Evolutionary conservation across 2,888 invertebrate genomes (phyloP), one percentile per base, ranked within the genome.

Genomic region (Cryptops parisi): DNA sequence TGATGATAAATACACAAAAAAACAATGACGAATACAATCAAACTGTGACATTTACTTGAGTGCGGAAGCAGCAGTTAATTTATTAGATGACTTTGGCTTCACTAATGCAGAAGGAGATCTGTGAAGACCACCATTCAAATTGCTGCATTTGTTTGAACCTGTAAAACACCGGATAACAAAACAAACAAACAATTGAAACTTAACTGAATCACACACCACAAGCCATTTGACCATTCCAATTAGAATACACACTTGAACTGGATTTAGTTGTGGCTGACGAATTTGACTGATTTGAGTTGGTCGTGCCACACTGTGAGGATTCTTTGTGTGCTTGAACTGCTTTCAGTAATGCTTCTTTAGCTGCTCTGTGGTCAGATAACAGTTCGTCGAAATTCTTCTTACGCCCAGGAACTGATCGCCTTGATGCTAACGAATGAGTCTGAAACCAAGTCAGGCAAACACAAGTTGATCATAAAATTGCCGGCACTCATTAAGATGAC

Each of bases 301-400:
- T 38, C 19, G 15, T 17, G 38, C 33, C 38, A 15, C 21, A 23
- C 23, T 52, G 52, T 21, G 27, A 26, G 12, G 27, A 23, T 52
- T 52, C 52, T 52, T 52, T 52, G 26, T 24, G 41, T 9, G 54
- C 53, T 41, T 55, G 51, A 22, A 46, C 23, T n/a, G 56, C 54
- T 56, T 56, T 56, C 17, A 47, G 15, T 2, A 52, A 25, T 6
- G 58, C 57, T 57, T 81, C 81, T 60, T 78, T 77, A 55, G 79
- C 74, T 33, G 80, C 81, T 47, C 80, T 72, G 63, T 83, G 83
- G 62, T 84, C 84, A 38, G 79, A 78, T 57, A 84, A 73, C 52
- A 85, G 71, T 53, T 79, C 78, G 66, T 85, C 84, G 69, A 84
- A 84, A 21, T 80, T 74, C 68, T 82, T 81, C 54, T 76, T 76